These are phyloP conservation scores for Anthrax anthrax DNA, from an alignment of 2,888 invertebrate species.

Conservation along the genomic window DNA sequence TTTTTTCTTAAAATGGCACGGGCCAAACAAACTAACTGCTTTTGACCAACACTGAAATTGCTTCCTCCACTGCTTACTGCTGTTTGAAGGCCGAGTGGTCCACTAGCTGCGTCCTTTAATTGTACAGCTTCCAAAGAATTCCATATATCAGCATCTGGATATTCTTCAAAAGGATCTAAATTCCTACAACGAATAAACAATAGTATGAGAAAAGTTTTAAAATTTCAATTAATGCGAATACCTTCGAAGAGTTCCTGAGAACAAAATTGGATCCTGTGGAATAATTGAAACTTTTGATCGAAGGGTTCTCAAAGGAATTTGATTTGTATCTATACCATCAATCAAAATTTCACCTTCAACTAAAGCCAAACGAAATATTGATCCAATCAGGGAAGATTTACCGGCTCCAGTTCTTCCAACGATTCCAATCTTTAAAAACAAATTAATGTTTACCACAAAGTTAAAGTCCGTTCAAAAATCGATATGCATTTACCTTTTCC, in stretches of 20 bases:
- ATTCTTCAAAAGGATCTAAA: constrained; percentile 60
- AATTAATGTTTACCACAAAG: too few relatives aligned
- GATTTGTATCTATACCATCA: constrained; percentile 47
- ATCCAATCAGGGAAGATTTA: constrained; percentile 55
- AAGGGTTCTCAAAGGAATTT: constrained; percentile 44
- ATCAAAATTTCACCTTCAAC: constrained; percentile 51
- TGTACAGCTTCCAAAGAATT: constrained; percentile 57
- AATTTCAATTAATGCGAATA: too few relatives aligned
- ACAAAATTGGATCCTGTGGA: constrained; percentile 40
- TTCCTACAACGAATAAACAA: constrained; percentile 40
- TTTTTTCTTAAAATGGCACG: constrained; percentile 66
- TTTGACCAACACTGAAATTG: constrained; percentile 48
- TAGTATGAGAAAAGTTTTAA: too few relatives aligned
- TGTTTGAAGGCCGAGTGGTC: constrained; percentile 38
- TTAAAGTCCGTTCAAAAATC: too few relatives aligned
- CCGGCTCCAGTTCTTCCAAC: constrained; percentile 57
- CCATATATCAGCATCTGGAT: constrained; percentile 54
- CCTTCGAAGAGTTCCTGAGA: constrained; percentile 38
- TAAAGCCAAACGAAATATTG: constrained; percentile 41
- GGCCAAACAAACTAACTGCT: constrained; percentile 65
- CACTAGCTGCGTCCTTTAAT: constrained; percentile 38
- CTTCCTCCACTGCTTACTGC: constrained; percentile 42
- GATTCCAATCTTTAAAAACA: constrained; percentile 37
- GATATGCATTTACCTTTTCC: constrained; percentile 40
- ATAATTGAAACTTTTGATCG: constrained; percentile 48